phyloP scores from a whole-genome alignment of 2,888 invertebrate genomes.

The Luffia ferchaultella region DNA sequence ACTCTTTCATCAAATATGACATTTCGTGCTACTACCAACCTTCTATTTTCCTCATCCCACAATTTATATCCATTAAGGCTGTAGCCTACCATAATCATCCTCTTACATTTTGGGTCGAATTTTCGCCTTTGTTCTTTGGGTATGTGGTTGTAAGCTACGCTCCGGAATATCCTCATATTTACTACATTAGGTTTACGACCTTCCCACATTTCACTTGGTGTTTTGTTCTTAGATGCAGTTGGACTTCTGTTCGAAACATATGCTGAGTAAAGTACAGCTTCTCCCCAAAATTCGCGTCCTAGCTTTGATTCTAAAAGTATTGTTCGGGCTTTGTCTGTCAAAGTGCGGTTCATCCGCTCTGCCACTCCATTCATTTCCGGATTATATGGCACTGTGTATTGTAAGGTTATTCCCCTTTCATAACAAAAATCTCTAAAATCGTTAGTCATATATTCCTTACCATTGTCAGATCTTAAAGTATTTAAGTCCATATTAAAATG shows the following conservation, averaged over 20 bases:
- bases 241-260: conserved; percentile 5
- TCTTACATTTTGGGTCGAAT: conserved; percentile 6
- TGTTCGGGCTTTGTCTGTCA: conserved; percentile 13
- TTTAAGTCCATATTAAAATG: too few species aligned
- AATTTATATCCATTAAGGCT: too few species aligned
- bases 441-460: too few species aligned
- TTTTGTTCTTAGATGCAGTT: not conserved
- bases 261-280: conserved; percentile 9
- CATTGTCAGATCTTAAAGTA: too few species aligned
- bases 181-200: conserved; percentile 8
- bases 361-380: conserved; percentile 14
- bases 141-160: conserved; percentile 14
- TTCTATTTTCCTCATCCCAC: too few species aligned
- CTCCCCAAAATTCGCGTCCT: conserved; percentile 9
- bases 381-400: conserved; percentile 14
- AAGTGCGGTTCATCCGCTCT: conserved; percentile 14
- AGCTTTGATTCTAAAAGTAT: conserved; percentile 12
- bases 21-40: too few species aligned
- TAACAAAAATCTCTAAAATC: conserved; percentile 10
- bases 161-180: conserved; percentile 15
- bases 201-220: not conserved
- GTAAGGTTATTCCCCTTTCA: conserved; percentile 1
- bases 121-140: conserved; percentile 9
- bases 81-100: conserved; percentile 5
- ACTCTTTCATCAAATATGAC: too few species aligned